A percentile compares a stretch with the other conserved stretches of the same genome.
Evolutionary conservation across 2,113 vertebrate species (phyloP).

Genomic region (Festucalex cinctus): DNA sequence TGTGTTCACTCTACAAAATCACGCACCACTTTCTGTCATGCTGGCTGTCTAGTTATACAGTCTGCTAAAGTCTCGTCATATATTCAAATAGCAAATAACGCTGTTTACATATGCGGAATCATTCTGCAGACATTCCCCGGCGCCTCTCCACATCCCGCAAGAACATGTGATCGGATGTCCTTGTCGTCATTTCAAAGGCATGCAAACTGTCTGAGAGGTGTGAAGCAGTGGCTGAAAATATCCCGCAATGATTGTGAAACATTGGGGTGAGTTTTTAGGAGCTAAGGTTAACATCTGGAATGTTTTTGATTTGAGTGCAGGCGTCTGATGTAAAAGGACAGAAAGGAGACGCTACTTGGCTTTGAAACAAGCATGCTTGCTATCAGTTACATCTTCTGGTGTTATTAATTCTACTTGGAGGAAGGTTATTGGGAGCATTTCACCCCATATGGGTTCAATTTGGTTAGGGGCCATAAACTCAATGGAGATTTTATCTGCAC

Average conservation of each 20-base stretch:
- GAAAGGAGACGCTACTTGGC: conserved; percentile 30
- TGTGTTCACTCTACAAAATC: background rate
- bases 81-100: background rate
- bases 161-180: conserved; percentile 2
- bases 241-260: conserved; percentile 56
- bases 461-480: background rate
- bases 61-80: conserved; percentile 6
- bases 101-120: background rate
- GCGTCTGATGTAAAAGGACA: conserved; percentile 30
- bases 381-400: background rate
- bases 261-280: conserved; percentile 49
- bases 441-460: background rate
- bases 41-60: background rate
- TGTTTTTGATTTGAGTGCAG: conserved; percentile 69
- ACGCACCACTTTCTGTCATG: background rate
- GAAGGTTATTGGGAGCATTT: background rate
- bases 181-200: conserved; percentile 12
- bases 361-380: conserved; percentile 40
- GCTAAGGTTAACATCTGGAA: conserved; percentile 70
- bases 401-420: background rate
- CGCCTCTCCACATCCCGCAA: conserved; percentile 1
- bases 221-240: conserved; percentile 55
- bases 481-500: background rate
- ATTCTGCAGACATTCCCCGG: conserved; percentile 4
- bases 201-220: conserved; percentile 35